Conservation (phyloP, 2,113 vertebrate species). For the Genyomyrus donnyi region DNA sequence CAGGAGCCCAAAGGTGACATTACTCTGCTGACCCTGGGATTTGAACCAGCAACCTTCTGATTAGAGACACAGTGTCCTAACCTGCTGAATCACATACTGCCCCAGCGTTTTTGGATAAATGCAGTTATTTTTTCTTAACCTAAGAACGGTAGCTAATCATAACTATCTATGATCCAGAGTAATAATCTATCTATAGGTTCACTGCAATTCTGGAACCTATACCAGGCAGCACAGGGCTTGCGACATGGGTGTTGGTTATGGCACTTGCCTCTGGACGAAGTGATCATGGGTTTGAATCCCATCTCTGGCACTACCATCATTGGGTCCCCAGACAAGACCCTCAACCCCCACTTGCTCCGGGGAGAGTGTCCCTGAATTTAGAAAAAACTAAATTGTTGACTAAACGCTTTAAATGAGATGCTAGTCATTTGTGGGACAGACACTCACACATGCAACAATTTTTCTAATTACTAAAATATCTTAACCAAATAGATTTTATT, state of each 20-base stretch:
- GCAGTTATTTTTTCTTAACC: not conserved
- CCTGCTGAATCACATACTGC: not conserved
- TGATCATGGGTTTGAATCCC: too few species aligned
- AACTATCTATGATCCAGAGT: not conserved
- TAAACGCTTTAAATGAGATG: not conserved
- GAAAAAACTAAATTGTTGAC: too few species aligned
- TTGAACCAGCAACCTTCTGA: not conserved
- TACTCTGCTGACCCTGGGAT: not conserved
- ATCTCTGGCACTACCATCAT: too few species aligned
- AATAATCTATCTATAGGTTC: not conserved
- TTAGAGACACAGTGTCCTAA: not conserved
- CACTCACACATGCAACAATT: not conserved
- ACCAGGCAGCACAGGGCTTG: not conserved
- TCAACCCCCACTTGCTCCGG: too few species aligned
- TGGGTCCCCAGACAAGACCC: too few species aligned
- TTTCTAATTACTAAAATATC: not conserved
- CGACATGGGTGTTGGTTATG: not conserved
- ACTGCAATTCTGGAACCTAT: not conserved
- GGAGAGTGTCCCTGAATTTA: too few species aligned
- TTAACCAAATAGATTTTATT: not conserved
- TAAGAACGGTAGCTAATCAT: not conserved
- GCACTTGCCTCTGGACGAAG: too few species aligned
- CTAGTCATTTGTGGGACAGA: not conserved
- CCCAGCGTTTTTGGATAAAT: not conserved
- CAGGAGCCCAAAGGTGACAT: not conserved